These are phyloP conservation scores for Caenorhabditis sp. DNA, from an alignment of 2,888 invertebrate genomes.

Conservation along the genomic window DNA sequence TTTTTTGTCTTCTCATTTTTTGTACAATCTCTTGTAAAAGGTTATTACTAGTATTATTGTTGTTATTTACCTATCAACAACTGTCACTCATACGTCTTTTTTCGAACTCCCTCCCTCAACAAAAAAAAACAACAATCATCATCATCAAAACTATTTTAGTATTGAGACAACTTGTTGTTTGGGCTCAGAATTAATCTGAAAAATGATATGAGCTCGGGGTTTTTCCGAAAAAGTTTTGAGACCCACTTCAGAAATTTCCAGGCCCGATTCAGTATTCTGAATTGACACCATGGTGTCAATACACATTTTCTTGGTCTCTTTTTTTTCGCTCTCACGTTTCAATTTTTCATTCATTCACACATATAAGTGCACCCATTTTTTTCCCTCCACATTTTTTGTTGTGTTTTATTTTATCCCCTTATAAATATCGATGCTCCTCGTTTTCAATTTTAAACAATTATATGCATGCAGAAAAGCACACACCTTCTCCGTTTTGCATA, in stretches of 20 bases:
- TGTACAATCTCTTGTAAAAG: background rate
- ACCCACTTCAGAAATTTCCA: too few species aligned
- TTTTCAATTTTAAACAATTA: slow-evolving; percentile 1
- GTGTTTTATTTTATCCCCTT: too few species aligned
- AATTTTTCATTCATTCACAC: background rate
- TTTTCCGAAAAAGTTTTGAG: too few species aligned
- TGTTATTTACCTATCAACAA: slow-evolving; percentile 1
- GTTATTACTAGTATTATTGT: background rate
- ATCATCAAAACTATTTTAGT: too few species aligned
- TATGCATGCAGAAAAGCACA: background rate
- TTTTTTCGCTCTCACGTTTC: background rate
- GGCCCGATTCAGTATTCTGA: too few species aligned
- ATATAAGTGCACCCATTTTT: background rate
- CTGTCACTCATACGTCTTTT: background rate
- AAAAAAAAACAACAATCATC: background rate
- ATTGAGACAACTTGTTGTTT: too few species aligned
- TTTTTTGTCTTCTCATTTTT: background rate
- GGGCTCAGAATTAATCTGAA: too few species aligned
- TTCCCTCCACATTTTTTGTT: background rate
- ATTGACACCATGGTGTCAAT: too few species aligned
- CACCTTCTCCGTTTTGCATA: background rate
- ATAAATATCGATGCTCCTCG: background rate
- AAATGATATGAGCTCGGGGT: too few species aligned
- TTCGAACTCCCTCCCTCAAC: background rate
- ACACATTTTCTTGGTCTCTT: background rate